phyloP scores from a whole-genome alignment of 2,888 invertebrate species.

The Rapana venosa region DNA sequence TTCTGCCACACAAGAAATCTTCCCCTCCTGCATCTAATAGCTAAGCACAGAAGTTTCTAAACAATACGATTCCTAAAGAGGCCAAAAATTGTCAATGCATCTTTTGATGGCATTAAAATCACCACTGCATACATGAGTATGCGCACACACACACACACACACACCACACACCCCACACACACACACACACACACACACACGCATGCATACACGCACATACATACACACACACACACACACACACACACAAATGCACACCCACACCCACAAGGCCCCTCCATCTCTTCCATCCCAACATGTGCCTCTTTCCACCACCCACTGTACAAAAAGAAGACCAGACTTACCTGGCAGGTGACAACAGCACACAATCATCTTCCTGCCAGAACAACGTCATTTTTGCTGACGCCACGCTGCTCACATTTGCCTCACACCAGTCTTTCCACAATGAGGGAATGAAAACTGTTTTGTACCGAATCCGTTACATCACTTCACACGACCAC shows the following conservation, averaged over 20 bases:
- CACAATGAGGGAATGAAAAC: no score
- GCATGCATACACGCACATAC: not conserved
- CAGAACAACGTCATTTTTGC: not conserved
- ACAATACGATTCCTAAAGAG: no score
- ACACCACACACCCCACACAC: not conserved
- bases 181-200: not conserved
- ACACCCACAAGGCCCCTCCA: no score
- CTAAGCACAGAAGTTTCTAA: no score
- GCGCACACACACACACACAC: not conserved
- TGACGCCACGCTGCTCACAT: not conserved
- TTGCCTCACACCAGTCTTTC: not conserved
- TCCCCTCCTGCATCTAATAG: no score
- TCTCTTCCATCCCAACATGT: no score
- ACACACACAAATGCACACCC: not conserved
- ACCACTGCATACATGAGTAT: not conserved
- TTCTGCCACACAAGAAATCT: no score
- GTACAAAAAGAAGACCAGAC: not conserved
- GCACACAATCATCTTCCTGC: not conserved
- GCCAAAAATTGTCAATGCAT: no score
- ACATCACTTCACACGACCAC: no score
- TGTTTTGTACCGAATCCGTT: no score
- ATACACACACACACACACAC: not conserved
- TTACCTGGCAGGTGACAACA: constrained; percentile 8
- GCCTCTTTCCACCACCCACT: no score
- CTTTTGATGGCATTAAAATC: no score